phyloP scores from a whole-genome alignment of 2,888 invertebrate genomes.

The Erebia epiphron region DNA sequence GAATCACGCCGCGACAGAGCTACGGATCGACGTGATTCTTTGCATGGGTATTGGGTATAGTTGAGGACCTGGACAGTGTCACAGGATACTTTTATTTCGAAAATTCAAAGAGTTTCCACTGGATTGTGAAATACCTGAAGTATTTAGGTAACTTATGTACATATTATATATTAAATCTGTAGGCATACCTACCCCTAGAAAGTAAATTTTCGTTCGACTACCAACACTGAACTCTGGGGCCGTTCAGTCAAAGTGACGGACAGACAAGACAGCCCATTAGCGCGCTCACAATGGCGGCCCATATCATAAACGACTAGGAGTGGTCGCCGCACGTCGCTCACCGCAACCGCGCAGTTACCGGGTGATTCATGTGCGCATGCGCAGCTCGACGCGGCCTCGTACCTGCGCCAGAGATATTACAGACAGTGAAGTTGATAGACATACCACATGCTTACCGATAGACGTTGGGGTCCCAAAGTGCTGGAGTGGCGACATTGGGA shows the following conservation, averaged over 20 bases:
- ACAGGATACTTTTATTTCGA: no score
- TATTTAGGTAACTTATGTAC: no score
- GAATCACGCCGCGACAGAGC: no score
- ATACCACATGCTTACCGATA: background rate
- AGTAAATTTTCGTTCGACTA: background rate
- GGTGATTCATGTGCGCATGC: slow-evolving; percentile 49
- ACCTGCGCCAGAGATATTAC: background rate
- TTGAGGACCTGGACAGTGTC: no score
- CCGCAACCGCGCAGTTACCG: slow-evolving; percentile 49
- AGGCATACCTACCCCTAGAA: background rate
- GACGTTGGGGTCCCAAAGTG: no score
- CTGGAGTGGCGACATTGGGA: no score
- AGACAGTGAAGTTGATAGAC: background rate
- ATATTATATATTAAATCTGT: no score
- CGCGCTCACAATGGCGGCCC: slow-evolving; percentile 36
- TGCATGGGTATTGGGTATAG: no score
- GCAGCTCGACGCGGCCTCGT: background rate
- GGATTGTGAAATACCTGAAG: no score
- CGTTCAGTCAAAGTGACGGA: slow-evolving; percentile 25
- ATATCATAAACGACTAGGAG: slow-evolving; percentile 38
- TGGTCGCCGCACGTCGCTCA: slow-evolving; percentile 13
- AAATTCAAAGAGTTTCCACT: no score
- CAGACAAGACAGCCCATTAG: slow-evolving; percentile 31
- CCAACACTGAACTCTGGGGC: background rate
- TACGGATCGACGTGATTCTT: no score